phyloP scores from a whole-genome alignment of 2,797 vertebrate genomes.

The Ictinia mississippiensis region DNA sequence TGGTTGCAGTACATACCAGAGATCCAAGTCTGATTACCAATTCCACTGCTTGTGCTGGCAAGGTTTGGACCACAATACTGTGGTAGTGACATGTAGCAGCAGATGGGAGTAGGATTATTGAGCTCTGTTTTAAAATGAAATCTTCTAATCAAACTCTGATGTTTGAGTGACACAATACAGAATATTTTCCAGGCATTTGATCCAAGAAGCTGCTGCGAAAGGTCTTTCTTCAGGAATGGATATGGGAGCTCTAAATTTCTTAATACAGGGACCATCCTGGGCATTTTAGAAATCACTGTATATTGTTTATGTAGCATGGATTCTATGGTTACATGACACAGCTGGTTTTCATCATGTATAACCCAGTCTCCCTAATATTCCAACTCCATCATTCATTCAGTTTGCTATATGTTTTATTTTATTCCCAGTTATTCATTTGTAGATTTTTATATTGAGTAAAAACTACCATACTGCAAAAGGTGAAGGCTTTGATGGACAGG shows the following conservation, averaged over 20 bases:
- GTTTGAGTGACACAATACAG: not conserved
- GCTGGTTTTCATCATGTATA: not conserved
- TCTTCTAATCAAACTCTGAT: not conserved
- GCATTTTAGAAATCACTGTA: not conserved
- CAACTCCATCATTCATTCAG: not conserved
- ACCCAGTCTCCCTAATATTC: not conserved
- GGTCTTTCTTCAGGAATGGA: not conserved
- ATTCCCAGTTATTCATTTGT: not conserved
- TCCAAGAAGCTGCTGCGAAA: not conserved
- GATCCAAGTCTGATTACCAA: slow-evolving; percentile 10
- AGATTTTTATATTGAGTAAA: not conserved
- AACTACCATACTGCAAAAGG: not conserved
- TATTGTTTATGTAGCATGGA: not conserved
- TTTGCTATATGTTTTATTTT: not conserved
- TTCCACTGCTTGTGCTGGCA: not conserved
- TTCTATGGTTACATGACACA: not conserved
- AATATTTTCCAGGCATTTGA: not conserved
- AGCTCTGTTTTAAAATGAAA: not conserved
- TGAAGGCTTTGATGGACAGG: not conserved
- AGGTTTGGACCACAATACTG: not conserved
- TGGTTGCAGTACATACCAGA: not conserved
- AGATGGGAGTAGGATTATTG: not conserved
- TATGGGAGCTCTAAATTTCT: not conserved
- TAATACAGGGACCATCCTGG: not conserved
- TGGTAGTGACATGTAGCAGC: not conserved